Conservation (phyloP, 2,113 vertebrate species). For the Helogale parvula region DNA sequence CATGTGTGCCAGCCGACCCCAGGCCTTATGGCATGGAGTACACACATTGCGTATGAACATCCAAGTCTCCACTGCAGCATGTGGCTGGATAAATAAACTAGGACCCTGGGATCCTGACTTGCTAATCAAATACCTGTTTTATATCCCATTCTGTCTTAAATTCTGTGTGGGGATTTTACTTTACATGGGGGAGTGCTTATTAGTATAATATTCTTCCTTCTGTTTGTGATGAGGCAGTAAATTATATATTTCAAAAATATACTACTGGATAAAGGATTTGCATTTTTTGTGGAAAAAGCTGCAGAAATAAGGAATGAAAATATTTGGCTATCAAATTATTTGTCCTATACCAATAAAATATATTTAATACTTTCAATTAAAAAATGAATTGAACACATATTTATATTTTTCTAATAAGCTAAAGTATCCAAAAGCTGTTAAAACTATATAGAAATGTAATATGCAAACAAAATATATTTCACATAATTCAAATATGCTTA, state of each 20-base stretch:
- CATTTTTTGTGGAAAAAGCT: background rate
- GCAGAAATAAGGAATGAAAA: background rate
- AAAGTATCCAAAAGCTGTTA: background rate
- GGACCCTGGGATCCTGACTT: background rate
- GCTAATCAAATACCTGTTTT: slow-evolving; percentile 19
- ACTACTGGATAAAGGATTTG: background rate
- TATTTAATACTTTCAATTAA: background rate
- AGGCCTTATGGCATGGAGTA: background rate
- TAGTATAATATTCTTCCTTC: background rate
- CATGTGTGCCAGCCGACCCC: background rate
- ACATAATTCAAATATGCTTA: background rate
- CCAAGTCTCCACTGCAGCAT: background rate
- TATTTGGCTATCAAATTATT: background rate
- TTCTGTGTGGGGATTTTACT: slow-evolving; percentile 12
- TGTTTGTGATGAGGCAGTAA: background rate
- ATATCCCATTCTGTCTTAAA: background rate
- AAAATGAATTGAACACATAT: background rate
- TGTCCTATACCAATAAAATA: background rate
- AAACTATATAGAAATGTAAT: background rate
- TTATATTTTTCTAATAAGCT: background rate
- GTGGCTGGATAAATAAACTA: background rate
- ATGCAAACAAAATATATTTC: background rate
- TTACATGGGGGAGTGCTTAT: background rate
- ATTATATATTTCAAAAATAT: background rate
- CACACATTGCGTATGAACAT: background rate